phyloP scores from a whole-genome alignment of 2,888 invertebrate species.

The Metacarcinus magister region DNA sequence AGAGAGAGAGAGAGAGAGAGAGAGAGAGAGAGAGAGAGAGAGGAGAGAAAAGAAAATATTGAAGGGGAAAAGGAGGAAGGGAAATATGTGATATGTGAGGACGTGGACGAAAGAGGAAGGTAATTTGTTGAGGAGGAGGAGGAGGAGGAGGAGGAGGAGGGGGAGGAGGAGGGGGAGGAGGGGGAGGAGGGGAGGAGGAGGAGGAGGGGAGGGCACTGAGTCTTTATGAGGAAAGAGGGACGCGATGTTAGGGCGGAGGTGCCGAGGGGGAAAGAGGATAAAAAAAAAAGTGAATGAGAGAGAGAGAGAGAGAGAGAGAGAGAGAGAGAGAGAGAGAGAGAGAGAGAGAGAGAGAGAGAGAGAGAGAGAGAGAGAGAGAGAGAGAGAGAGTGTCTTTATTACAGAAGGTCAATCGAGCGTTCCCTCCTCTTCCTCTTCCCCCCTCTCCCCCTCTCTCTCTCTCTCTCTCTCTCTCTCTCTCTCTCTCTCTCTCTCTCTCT shows the following conservation, averaged over 20 bases:
- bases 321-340: slow-evolving; percentile 26
- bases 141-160: neutral
- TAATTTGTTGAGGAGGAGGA: neutral
- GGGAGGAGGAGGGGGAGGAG: neutral
- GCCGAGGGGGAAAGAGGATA: neutral
- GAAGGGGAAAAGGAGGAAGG: neutral
- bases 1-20: neutral
- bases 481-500: neutral
- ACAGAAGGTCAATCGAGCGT: neutral
- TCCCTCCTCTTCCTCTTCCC: neutral
- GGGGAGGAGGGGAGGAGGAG: neutral
- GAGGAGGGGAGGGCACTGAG: neutral
- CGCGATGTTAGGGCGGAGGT: neutral
- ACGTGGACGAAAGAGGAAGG: slow-evolving; percentile 15
- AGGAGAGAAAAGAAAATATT: neutral
- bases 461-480: neutral
- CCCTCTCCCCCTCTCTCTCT: neutral
- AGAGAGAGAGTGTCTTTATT: no score
- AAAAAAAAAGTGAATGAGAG: neutral
- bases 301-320: slow-evolving; percentile 26
- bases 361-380: neutral
- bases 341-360: slow-evolving; percentile 26
- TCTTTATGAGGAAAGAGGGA: slow-evolving; percentile 15
- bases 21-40: neutral
- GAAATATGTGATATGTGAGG: slow-evolving; percentile 14